phyloP scores from a whole-genome alignment of 2,888 invertebrate genomes.

The Drosophila multiciliata region DNA sequence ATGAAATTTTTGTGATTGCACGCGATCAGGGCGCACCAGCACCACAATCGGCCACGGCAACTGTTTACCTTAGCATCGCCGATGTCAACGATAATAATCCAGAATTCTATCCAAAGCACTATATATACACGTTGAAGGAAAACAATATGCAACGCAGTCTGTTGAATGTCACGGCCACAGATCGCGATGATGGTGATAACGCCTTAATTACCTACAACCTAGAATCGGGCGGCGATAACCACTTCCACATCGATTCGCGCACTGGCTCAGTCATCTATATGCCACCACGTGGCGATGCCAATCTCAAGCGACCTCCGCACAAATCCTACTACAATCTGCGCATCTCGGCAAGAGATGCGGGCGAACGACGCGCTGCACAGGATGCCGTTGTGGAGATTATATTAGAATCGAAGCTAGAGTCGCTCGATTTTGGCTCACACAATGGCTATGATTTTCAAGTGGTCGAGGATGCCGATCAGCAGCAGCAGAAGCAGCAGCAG shows the following conservation, averaged over 20 bases:
- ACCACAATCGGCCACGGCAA: constrained; percentile 95
- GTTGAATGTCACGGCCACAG: constrained; percentile 91
- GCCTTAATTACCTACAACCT: constrained; percentile 92
- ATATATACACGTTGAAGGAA: constrained; percentile 90
- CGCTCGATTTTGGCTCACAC: constrained; percentile 90
- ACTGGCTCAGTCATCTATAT: constrained; percentile 89
- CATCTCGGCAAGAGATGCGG: constrained; percentile 93
- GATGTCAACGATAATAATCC: constrained; percentile 98
- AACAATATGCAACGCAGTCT: constrained; percentile 81
- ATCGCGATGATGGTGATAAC: constrained; percentile 93
- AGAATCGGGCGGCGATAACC: constrained; percentile 91
- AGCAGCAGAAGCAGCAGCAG: constrained; percentile 75
- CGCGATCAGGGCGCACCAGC: constrained; percentile 94
- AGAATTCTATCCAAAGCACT: constrained; percentile 94
- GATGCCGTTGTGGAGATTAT: constrained; percentile 93
- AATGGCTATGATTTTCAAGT: constrained; percentile 93
- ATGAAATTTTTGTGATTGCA: constrained; percentile 94
- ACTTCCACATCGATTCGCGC: constrained; percentile 92
- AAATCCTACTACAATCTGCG: constrained; percentile 90
- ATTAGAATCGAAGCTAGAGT: constrained; percentile 89
- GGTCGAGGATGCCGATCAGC: constrained; percentile 90
- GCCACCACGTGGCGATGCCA: constrained; percentile 86
- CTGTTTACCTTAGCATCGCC: constrained; percentile 91
- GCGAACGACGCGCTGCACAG: constrained; percentile 89
- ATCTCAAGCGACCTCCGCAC: constrained; percentile 48